Percentiles rank a stretch among this genome's conserved stretches.
These are phyloP conservation scores for Schizaphis graminum DNA, from an alignment of 2,888 invertebrate species.

Conservation along the genomic window DNA sequence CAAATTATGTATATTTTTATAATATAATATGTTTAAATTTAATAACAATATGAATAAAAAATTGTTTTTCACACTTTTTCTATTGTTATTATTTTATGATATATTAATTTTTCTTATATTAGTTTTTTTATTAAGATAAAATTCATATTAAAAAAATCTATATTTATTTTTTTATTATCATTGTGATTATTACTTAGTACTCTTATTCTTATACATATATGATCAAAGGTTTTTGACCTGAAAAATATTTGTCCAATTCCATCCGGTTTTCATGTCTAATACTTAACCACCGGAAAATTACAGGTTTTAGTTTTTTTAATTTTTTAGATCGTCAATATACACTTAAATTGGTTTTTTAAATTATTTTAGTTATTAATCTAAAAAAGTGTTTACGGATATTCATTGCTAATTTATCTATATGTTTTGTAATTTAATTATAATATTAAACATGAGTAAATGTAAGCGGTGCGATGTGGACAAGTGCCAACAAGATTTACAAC, in stretches of 20 bases:
- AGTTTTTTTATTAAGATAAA: background rate
- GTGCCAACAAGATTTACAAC: background rate
- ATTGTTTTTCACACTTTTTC: background rate
- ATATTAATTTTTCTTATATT: background rate
- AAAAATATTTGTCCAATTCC: conserved; percentile 43
- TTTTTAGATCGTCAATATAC: background rate
- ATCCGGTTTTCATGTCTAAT: conserved; percentile 47
- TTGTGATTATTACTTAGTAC: background rate
- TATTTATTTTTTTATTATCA: conserved; percentile 7
- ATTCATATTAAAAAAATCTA: background rate
- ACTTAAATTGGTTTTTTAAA: background rate
- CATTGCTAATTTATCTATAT: conserved; percentile 6
- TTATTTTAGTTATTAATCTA: background rate
- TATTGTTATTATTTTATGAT: background rate
- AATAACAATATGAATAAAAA: background rate
- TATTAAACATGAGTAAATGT: no score
- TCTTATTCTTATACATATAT: background rate
- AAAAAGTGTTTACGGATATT: background rate
- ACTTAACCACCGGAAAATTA: conserved; percentile 61
- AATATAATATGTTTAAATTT: background rate
- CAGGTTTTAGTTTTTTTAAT: conserved; percentile 25
- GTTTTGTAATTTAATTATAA: background rate
- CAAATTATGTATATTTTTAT: background rate
- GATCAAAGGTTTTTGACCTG: conserved; percentile 49
- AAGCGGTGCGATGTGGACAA: background rate